Conservation (phyloP, 2,888 invertebrate species). For the Tipula helvola region DNA sequence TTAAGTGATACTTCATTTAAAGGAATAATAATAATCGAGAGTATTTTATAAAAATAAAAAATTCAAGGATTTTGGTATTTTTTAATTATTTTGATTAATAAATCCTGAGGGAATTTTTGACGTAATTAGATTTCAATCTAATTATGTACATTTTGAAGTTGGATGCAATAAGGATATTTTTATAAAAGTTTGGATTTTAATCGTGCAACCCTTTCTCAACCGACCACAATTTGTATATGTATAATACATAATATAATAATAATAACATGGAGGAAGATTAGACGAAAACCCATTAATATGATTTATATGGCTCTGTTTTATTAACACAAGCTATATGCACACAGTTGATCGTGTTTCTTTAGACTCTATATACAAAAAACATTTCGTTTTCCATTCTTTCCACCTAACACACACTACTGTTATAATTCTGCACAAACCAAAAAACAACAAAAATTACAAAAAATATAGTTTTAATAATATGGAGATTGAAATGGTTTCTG, state of each 20-base stretch:
- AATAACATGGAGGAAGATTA: not conserved
- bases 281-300: not conserved
- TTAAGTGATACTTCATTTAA: not conserved
- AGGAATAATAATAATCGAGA: not conserved
- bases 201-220: not conserved
- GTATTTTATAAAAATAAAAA: not conserved
- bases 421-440: not conserved
- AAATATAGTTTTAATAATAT: not conserved
- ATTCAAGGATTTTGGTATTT: not conserved
- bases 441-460: not conserved
- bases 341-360: not conserved
- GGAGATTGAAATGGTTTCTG: not conserved
- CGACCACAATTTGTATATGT: not conserved
- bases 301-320: not conserved
- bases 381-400: not conserved
- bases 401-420: not conserved
- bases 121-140: not conserved
- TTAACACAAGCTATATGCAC: not conserved
- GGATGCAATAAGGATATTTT: not conserved
- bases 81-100: not conserved
- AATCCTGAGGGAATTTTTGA: not conserved
- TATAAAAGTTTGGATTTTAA: not conserved
- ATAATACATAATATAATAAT: not conserved
- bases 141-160: not conserved
- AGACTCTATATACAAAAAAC: not conserved